These are phyloP conservation scores for Halictus ligatus DNA, from an alignment of 2,888 invertebrate species.

Conservation along the genomic window DNA sequence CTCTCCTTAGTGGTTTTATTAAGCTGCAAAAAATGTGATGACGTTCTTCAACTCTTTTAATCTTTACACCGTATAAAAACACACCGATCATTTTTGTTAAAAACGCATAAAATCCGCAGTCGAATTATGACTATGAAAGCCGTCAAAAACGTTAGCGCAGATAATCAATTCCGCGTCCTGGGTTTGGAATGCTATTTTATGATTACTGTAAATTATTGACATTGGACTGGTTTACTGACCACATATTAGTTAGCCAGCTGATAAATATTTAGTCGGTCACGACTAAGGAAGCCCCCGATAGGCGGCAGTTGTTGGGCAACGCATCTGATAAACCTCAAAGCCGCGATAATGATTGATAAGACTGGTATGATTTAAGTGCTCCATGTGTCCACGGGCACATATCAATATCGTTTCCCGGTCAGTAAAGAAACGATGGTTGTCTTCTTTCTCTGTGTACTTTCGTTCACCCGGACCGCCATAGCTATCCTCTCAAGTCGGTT, in stretches of 20 bases:
- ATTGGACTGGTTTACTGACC: neutral
- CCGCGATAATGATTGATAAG: constrained; percentile 50
- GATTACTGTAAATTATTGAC: neutral
- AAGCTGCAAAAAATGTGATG: too few species aligned
- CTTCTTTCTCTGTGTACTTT: constrained; percentile 33
- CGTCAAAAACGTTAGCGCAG: too few species aligned
- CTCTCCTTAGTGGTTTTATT: too few species aligned
- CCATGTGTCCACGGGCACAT: neutral
- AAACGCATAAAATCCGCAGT: too few species aligned
- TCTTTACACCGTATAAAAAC: too few species aligned
- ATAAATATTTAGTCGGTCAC: neutral
- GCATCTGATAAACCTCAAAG: constrained; percentile 1
- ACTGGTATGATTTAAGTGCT: neutral
- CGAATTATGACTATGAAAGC: too few species aligned
- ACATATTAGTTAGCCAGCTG: neutral
- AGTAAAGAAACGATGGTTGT: constrained; percentile 28
- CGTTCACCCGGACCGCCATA: constrained; percentile 18
- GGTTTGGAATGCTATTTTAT: neutral
- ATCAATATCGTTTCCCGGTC: neutral
- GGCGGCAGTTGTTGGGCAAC: neutral
- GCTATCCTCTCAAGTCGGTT: constrained; percentile 10
- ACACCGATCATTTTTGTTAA: too few species aligned
- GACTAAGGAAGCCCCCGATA: neutral
- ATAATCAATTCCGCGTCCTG: too few species aligned
- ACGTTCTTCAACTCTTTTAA: too few species aligned